phyloP scores from a whole-genome alignment of 1,140 invertebrate genomes.

The Megalopta genalis region DNA sequence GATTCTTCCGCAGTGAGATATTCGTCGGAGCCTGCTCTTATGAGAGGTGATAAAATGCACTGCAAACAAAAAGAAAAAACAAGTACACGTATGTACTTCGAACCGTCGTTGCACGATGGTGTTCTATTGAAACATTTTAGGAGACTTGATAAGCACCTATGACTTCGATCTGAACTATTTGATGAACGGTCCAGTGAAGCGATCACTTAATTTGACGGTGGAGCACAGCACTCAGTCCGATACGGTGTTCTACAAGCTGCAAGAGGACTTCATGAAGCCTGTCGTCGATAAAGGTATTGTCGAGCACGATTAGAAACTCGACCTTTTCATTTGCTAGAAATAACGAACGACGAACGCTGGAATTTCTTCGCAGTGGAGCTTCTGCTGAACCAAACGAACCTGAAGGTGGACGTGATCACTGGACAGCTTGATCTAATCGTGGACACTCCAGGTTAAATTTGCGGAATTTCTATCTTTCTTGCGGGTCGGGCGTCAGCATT shows the following conservation, averaged over 20 bases:
- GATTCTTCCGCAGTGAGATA: not conserved
- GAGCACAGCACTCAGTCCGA: conserved; percentile 83
- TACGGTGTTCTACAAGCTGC: conserved; percentile 83
- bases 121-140: not conserved
- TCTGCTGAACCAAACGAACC: conserved; percentile 85
- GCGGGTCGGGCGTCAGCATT: not conserved
- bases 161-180: conserved; percentile 79
- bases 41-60: not conserved
- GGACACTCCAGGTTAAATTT: conserved; percentile 82
- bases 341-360: not conserved
- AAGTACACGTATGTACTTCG: too few relatives aligned
- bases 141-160: not conserved
- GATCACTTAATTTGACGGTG: conserved; percentile 82
- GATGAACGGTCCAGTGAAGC: conserved; percentile 87
- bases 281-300: conserved; percentile 83
- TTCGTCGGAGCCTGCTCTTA: not conserved
- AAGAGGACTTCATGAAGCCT: conserved; percentile 92
- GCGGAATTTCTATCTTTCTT: not conserved
- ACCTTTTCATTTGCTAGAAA: not conserved
- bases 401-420: conserved; percentile 86
- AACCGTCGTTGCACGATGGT: too few relatives aligned
- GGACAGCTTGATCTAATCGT: conserved; percentile 88
- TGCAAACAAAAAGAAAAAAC: too few relatives aligned
- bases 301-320: not conserved
- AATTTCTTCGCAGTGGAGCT: conserved; percentile 82